A percentile compares a stretch with the other conserved stretches of the same genome.
Conservation (phyloP, 1,140 invertebrate species). For the Kradibia gibbosae region DNA sequence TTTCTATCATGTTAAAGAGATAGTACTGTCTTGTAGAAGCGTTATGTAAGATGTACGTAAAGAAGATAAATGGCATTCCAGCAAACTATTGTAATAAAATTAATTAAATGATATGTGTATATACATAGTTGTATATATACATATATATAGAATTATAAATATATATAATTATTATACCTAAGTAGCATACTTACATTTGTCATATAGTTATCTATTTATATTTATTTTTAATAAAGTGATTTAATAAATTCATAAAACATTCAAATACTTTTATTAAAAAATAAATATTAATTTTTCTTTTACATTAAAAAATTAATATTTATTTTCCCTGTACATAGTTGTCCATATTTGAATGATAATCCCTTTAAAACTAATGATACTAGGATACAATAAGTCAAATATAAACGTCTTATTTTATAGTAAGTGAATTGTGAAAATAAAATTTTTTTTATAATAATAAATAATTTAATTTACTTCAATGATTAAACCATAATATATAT, state of each 20-base stretch:
- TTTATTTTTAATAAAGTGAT: constrained; percentile 11
- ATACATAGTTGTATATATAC: constrained; percentile 5
- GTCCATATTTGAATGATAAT: no score
- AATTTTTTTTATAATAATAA: no score
- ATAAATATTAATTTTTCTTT: not conserved
- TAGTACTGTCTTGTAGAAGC: constrained; percentile 34
- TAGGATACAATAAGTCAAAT: no score
- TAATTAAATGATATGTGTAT: constrained; percentile 41
- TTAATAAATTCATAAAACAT: not conserved
- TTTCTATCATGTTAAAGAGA: constrained; percentile 38
- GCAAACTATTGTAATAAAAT: constrained; percentile 40
- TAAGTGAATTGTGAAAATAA: no score
- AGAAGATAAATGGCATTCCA: constrained; percentile 37
- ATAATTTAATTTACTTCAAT: no score
- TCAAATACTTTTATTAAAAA: not conserved
- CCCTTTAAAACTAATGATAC: no score
- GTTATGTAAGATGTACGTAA: constrained; percentile 33
- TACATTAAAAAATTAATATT: no score
- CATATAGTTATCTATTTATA: not conserved
- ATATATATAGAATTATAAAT: constrained; percentile 1
- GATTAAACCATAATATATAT: no score
- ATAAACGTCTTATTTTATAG: no score
- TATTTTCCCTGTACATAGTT: no score
- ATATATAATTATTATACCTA: not conserved
- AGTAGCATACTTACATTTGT: not conserved